Percentiles rank a stretch among this genome's conserved stretches.
Conservation (phyloP, 1,140 invertebrate species). For the Andrena cerasifolii region DNA sequence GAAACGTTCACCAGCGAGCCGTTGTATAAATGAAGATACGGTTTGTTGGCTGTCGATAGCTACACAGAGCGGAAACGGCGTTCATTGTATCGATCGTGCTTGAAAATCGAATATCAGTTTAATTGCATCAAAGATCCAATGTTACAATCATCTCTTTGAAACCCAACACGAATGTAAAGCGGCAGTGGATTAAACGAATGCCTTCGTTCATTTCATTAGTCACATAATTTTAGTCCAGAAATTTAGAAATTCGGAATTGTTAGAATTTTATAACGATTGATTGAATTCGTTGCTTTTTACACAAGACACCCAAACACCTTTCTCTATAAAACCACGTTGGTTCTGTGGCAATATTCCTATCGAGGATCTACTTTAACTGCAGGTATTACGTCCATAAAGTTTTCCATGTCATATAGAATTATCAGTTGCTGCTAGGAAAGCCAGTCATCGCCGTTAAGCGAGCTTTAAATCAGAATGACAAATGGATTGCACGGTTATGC, state of each 20-base stretch:
- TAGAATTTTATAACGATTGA: too few species aligned
- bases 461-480: slow-evolving; percentile 41
- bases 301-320: too few species aligned
- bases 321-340: too few species aligned
- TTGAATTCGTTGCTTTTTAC: too few species aligned
- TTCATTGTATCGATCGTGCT: neutral
- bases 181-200: neutral
- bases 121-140: neutral
- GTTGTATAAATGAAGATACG: neutral
- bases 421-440: neutral
- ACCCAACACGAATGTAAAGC: neutral
- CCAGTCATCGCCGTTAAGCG: slow-evolving; percentile 20
- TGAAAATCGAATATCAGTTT: neutral
- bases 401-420: neutral
- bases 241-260: too few species aligned
- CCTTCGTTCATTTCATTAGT: neutral
- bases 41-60: neutral
- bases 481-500: slow-evolving; percentile 14
- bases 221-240: neutral
- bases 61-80: neutral
- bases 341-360: too few species aligned
- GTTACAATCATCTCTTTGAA: neutral
- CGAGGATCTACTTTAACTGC: too few species aligned
- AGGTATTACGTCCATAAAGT: neutral
- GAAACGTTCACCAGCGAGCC: neutral